Conservation (phyloP, 2,797 vertebrate genomes). For the Phoeniculus purpureus region DNA sequence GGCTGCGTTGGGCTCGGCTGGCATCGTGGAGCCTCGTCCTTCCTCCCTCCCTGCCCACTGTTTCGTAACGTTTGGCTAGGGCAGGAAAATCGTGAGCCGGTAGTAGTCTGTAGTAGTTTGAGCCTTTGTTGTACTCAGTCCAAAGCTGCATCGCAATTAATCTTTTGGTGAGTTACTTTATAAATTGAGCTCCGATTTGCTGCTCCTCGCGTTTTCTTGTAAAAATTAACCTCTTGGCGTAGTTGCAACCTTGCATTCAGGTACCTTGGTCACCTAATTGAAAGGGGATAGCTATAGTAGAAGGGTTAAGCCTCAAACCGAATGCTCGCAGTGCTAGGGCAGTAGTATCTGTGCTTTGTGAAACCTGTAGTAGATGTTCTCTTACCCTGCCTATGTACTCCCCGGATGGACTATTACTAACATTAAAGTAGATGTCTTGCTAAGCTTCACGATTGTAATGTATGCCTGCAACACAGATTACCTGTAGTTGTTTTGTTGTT, state of each 20-base stretch:
- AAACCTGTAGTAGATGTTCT: neutral
- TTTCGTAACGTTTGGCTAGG: too few relatives aligned
- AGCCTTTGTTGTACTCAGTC: neutral
- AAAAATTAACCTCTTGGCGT: neutral
- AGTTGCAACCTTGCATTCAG: neutral
- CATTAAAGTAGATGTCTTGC: fast-evolving
- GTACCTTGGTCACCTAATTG: neutral
- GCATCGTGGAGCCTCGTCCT: neutral
- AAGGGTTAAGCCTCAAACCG: neutral
- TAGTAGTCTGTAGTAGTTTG: too few relatives aligned
- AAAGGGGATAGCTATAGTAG: fast-evolving
- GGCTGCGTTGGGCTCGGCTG: neutral
- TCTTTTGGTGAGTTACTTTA: neutral
- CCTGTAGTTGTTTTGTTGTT: fast-evolving
- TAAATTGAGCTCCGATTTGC: neutral
- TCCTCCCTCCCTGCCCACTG: neutral
- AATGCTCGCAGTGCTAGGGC: neutral
- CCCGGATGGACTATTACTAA: neutral
- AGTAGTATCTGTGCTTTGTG: fast-evolving
- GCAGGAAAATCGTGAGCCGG: neutral
- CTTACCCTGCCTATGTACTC: too few relatives aligned
- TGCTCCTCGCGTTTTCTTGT: neutral
- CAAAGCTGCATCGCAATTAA: fast-evolving
- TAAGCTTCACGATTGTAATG: neutral
- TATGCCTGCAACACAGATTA: fast-evolving